Evolutionary conservation across 2,888 invertebrate species (phyloP), one percentile per base, ranked within the genome.

Genomic region (Augiades crinisus): DNA sequence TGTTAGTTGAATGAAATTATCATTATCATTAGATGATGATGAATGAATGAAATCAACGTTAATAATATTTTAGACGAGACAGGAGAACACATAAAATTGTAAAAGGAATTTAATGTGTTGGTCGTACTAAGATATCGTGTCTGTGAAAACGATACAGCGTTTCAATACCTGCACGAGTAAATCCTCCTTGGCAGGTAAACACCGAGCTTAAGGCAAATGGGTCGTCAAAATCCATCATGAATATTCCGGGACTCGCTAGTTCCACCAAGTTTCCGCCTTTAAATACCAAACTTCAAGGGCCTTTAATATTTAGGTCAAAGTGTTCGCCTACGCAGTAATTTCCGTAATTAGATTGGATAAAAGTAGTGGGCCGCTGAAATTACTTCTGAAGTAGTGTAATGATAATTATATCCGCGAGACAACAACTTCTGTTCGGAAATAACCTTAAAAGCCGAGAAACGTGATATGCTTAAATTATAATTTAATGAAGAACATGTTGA

Each of bases 211-310:
- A 51, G 46, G 22, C 54, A 51, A 54, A 54, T 51, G 10, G 34
- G 6, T 47, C 47, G 21, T 40, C 66, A 58, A 66, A 65, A 63
- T 60, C 44, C 59, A 47, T 54, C 41, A 41, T 37, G 27, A 51
- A 54, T 38, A 53, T 45, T 38, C 22, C 24, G 46, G 43, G 10
- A 19, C 47, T 47, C 8, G 12, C 40, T 8, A 16, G 40, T 14
- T 38, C 5, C 19, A 22, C 5, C 19, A 22, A 31, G 37, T 38
- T 38, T 30, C 31, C n/a, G n/a, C n/a, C 21, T 44, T 17, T 44
- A 44, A 33, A 33, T 44, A 13, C 21, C 31, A n/a, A 33, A 44
- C 21, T 44, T 44, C 0, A 21, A 27, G 3, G 30, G 13, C 13
- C 19, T 19, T 31, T 43, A 43, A 43, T 43, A 43, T 43, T 38